These are phyloP conservation scores for Chironomus riparius DNA, from an alignment of 2,888 invertebrate genomes.

Conservation along the genomic window DNA sequence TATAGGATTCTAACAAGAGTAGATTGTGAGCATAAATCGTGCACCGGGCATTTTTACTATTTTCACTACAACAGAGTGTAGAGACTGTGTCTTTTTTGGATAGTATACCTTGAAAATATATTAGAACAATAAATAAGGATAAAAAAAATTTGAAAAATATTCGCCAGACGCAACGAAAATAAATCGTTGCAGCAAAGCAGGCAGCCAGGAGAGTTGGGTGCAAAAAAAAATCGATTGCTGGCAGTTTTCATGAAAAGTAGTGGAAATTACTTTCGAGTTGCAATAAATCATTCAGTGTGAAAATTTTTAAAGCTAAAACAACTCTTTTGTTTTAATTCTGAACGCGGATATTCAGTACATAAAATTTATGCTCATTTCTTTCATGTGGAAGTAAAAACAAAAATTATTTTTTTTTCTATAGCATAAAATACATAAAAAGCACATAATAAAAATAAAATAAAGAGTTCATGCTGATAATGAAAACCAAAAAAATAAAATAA, in stretches of 20 bases:
- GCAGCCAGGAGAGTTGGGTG: neutral
- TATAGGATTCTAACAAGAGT: neutral
- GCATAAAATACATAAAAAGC: too few species aligned
- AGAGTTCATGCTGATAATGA: neutral
- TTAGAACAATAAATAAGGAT: neutral
- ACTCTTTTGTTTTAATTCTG: neutral
- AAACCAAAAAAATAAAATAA: neutral
- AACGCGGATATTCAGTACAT: neutral
- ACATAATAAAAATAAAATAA: too few species aligned
- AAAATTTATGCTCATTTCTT: neutral
- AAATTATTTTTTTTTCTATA: too few species aligned
- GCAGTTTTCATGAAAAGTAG: neutral
- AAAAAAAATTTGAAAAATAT: neutral
- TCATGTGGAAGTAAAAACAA: neutral
- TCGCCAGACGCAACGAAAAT: neutral
- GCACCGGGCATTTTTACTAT: neutral
- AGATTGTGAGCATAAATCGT: neutral
- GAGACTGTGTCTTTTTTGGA: neutral
- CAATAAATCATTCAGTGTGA: neutral
- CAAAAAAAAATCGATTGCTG: neutral
- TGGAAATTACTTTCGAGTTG: neutral
- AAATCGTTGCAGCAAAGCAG: neutral
- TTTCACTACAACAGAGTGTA: neutral
- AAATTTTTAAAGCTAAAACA: neutral
- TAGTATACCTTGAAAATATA: neutral